phyloP scores from a whole-genome alignment of 2,797 vertebrate species.

The Micromesistius poutassou region DNA sequence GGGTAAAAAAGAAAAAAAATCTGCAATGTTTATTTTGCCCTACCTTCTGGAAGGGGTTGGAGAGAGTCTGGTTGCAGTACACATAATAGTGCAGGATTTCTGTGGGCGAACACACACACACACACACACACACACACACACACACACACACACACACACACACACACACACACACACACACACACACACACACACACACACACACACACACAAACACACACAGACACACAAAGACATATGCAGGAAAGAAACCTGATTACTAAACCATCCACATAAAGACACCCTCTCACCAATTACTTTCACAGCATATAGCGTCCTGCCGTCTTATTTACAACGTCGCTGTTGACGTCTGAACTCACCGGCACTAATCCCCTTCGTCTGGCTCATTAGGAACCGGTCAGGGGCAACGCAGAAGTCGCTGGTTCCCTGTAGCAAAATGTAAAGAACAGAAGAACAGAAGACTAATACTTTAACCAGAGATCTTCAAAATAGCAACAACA shows the following conservation, averaged over 20 bases:
- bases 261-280: background rate
- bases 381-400: constrained; percentile 86
- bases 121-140: background rate
- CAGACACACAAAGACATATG: background rate
- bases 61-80: constrained; percentile 86
- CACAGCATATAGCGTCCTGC: background rate
- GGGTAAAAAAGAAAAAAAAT: background rate
- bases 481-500: background rate
- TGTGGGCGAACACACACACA: constrained; percentile 59
- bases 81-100: constrained; percentile 91
- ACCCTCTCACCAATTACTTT: constrained; percentile 5
- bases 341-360: constrained; percentile 66
- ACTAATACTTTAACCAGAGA: background rate
- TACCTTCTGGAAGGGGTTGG: constrained; percentile 97
- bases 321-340: background rate
- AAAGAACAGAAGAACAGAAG: background rate
- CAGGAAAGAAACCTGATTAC: constrained; percentile 8
- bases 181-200: constrained; percentile 2
- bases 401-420: constrained; percentile 94
- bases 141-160: constrained; percentile 1
- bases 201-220: constrained; percentile 5
- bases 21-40: background rate
- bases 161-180: constrained; percentile 10
- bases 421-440: constrained; percentile 75
- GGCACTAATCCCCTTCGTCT: constrained; percentile 76